Conservation (phyloP, 64 coral and sea anemone genomes). For the Actinia tenebrosa region DNA sequence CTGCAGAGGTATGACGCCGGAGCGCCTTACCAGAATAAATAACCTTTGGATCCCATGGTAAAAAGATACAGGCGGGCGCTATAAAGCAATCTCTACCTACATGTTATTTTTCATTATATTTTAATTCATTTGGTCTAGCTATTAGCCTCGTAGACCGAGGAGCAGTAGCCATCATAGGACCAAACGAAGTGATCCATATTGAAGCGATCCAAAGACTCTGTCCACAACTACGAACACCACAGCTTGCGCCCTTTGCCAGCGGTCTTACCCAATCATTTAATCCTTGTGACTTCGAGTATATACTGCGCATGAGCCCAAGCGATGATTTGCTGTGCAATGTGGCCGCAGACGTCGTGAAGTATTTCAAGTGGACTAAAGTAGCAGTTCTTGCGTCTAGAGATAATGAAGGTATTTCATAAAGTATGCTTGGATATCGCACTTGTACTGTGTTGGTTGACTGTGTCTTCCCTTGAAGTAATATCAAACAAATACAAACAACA, state of each 20-base stretch:
- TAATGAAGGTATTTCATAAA: conserved; percentile 4
- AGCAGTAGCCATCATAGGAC: conserved; percentile 31
- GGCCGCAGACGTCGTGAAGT: conserved; percentile 16
- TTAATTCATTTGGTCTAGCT: background rate
- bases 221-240: conserved; percentile 14
- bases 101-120: no score
- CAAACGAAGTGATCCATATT: background rate
- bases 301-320: conserved; percentile 28
- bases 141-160: conserved; percentile 23
- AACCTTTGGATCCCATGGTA: no score
- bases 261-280: conserved; percentile 20
- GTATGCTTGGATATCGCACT: background rate
- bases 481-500: no score
- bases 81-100: no score
- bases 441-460: no score
- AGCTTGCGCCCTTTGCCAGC: conserved; percentile 10
- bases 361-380: conserved; percentile 36
- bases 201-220: conserved; percentile 30
- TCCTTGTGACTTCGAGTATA: conserved; percentile 15
- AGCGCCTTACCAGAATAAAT: no score
- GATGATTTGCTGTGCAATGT: conserved; percentile 13
- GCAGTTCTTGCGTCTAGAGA: conserved; percentile 32
- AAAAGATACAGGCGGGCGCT: no score
- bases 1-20: no score
- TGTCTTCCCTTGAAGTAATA: no score